Percentiles rank a stretch among this genome's conserved stretches.
Conservation (phyloP, 1,140 invertebrate species). For the Heterodera schachtii region DNA sequence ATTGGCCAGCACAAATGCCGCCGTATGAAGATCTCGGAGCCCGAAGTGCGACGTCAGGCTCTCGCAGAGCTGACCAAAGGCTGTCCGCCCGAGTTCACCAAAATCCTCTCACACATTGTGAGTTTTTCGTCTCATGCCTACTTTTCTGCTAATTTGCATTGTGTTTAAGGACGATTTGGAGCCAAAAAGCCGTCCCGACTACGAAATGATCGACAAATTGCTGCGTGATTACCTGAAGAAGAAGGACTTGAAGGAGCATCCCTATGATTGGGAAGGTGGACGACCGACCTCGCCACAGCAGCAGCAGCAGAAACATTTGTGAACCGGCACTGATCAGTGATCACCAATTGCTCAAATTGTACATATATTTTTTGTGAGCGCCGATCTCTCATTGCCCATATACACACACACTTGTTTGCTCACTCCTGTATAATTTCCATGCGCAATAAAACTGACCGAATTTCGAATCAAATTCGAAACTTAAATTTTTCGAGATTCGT, state of each 20-base stretch:
- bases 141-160: constrained; percentile 21
- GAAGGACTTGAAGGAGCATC: constrained; percentile 49
- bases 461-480: too few species aligned
- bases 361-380: too few species aligned
- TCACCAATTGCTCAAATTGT: too few species aligned
- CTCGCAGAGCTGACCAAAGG: not conserved
- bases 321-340: too few species aligned
- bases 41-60: not conserved
- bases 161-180: constrained; percentile 27
- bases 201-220: constrained; percentile 15
- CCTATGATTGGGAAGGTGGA: constrained; percentile 45
- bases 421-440: too few species aligned
- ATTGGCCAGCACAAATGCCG: constrained; percentile 19
- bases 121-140: not conserved
- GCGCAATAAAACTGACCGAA: too few species aligned
- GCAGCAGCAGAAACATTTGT: too few species aligned
- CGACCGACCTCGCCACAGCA: not conserved
- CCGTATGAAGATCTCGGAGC: not conserved
- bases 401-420: too few species aligned
- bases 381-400: too few species aligned
- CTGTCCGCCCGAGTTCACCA: not conserved
- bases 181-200: constrained; percentile 27
- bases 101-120: constrained; percentile 16
- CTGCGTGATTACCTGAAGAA: constrained; percentile 40
- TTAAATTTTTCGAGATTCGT: too few species aligned